Percentiles rank a stretch among this genome's conserved stretches.
Evolutionary conservation across 2,888 invertebrate genomes (phyloP).

Genomic region (Mycalesis mineus): DNA sequence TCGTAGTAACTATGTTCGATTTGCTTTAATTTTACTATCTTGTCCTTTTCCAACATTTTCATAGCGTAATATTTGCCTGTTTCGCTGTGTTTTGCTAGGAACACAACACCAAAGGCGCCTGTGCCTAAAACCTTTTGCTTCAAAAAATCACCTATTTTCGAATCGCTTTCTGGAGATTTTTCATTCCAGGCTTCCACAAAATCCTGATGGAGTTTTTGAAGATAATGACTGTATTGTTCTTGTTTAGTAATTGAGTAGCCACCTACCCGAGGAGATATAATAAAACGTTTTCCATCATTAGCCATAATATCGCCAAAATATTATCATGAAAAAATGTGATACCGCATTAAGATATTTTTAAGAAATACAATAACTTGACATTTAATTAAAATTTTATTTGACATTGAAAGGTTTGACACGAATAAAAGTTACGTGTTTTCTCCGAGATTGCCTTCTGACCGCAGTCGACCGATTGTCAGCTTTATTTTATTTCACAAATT

Average conservation of each 20-base stretch:
- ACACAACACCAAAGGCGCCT: slow-evolving; percentile 94
- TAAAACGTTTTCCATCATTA: slow-evolving; percentile 36
- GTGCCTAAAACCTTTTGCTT: slow-evolving; percentile 87
- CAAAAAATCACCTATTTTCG: slow-evolving; percentile 81
- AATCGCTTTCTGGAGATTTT: slow-evolving; percentile 40
- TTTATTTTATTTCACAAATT: too few species aligned
- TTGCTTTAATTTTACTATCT: slow-evolving; percentile 91
- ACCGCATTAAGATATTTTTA: background rate
- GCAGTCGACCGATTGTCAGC: too few species aligned
- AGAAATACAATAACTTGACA: background rate
- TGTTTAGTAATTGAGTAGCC: slow-evolving; percentile 57
- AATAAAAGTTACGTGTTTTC: too few species aligned
- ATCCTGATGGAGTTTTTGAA: slow-evolving; percentile 54
- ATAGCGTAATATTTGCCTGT: slow-evolving; percentile 86
- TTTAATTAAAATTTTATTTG: background rate
- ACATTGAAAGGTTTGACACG: background rate
- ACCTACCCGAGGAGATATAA: slow-evolving; percentile 32
- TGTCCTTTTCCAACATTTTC: slow-evolving; percentile 92
- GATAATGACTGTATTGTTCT: slow-evolving; percentile 54
- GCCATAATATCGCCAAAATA: slow-evolving; percentile 35
- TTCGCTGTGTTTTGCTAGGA: slow-evolving; percentile 80
- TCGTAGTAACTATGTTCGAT: slow-evolving; percentile 93
- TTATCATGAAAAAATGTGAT: background rate
- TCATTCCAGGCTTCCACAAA: slow-evolving; percentile 66
- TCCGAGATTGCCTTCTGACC: background rate